Percentiles rank a stretch among this genome's conserved stretches.
Evolutionary conservation across 2,888 invertebrate genomes (phyloP).

Genomic region (Parnassius glacialis): DNA sequence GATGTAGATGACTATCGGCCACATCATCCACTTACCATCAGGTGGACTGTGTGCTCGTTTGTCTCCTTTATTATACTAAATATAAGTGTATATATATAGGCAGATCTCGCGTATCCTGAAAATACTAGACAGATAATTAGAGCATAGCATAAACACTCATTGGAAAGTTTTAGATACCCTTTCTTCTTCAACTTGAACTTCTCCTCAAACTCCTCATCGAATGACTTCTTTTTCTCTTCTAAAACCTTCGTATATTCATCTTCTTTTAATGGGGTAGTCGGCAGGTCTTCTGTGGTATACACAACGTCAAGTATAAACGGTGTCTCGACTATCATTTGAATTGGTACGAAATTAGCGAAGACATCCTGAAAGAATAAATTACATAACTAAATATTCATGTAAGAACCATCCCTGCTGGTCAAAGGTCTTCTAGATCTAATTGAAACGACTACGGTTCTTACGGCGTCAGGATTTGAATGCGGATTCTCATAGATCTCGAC

Average conservation of each 20-base stretch:
- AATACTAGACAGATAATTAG: no score
- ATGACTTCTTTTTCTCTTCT: slow-evolving; percentile 80
- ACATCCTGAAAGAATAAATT: slow-evolving; percentile 46
- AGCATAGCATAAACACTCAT: no score
- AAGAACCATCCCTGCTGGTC: no score
- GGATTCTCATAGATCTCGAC: no score
- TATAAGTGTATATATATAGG: background rate
- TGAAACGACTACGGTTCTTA: no score
- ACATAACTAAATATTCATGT: no score
- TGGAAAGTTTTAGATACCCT: slow-evolving; percentile 70
- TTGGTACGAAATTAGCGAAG: slow-evolving; percentile 87
- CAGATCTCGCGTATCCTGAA: background rate
- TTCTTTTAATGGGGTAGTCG: slow-evolving; percentile 77
- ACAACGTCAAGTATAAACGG: slow-evolving; percentile 92
- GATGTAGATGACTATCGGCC: no score
- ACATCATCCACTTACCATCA: no score
- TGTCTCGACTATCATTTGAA: slow-evolving; percentile 87
- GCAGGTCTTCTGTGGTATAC: slow-evolving; percentile 88
- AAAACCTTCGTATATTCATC: slow-evolving; percentile 84
- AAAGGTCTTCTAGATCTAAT: no score
- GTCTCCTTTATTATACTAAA: background rate
- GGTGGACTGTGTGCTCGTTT: no score
- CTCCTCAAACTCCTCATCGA: slow-evolving; percentile 89
- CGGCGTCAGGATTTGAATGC: no score
- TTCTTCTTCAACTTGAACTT: slow-evolving; percentile 88